A percentile compares a stretch with the other conserved stretches of the same genome.
Evolutionary conservation across 2,888 invertebrate species (phyloP).

Genomic region (Ecdyonurus torrentis): DNA sequence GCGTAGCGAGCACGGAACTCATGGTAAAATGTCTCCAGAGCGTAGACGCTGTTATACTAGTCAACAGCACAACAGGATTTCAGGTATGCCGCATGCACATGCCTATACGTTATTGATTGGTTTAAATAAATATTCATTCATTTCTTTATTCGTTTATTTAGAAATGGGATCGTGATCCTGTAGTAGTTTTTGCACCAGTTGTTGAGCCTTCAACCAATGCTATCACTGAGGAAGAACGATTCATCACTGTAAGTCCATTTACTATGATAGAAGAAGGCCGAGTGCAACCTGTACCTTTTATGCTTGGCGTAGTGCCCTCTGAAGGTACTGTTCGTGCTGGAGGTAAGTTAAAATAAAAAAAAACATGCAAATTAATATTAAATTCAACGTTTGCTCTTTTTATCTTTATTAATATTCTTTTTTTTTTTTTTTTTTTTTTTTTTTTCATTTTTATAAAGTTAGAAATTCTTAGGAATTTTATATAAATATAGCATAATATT

Average conservation of each 20-base stretch:
- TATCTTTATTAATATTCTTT: no score
- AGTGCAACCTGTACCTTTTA: constrained; percentile 30
- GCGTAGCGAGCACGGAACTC: constrained; percentile 20
- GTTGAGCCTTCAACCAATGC: constrained; percentile 21
- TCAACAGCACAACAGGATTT: constrained; percentile 27
- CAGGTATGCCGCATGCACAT: no score
- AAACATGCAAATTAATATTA: no score
- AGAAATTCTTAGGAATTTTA: no score
- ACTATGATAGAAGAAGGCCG: constrained; percentile 24
- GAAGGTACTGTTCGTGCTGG: constrained; percentile 33
- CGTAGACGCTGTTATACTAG: constrained; percentile 24
- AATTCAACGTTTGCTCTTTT: no score
- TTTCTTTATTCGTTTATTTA: no score
- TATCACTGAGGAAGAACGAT: constrained; percentile 24
- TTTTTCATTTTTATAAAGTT: no score
- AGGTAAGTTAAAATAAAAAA: constrained; percentile 20
- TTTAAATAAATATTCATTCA: no score
- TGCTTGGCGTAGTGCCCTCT: constrained; percentile 29
- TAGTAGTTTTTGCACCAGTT: constrained; percentile 29
- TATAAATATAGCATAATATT: no score
- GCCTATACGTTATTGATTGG: no score
- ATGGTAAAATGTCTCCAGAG: constrained; percentile 27
- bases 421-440: no score
- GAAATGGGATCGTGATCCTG: constrained; percentile 32
- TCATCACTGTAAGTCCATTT: constrained; percentile 28